Conservation (phyloP, 2,888 invertebrate genomes). For the Drosophila colorata region DNA sequence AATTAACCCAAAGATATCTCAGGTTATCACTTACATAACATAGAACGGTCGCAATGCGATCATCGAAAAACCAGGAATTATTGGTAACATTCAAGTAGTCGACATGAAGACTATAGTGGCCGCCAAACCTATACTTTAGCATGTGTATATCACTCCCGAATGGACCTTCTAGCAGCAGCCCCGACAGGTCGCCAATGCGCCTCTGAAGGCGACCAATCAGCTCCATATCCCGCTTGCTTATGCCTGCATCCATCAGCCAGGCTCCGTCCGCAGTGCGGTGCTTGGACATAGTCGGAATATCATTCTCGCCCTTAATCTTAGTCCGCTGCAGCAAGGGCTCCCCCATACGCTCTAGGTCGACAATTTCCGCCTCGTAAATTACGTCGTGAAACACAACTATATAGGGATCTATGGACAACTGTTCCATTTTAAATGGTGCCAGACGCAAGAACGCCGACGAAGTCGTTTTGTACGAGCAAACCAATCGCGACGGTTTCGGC, state of each 20-base stretch:
- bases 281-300: fast-evolving
- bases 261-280: conserved; percentile 13
- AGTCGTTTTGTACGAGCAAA: conserved; percentile 44
- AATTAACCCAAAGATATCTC: no score
- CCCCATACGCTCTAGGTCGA: background rate
- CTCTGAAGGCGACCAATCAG: conserved; percentile 3
- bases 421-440: conserved; percentile 57
- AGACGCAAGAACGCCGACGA: conserved; percentile 34
- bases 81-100: conserved; percentile 30
- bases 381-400: conserved; percentile 51
- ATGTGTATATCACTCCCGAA: background rate
- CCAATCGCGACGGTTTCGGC: conserved; percentile 10
- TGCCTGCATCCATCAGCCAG: conserved; percentile 3
- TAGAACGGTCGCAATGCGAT: conserved; percentile 16
- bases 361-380: conserved; percentile 21
- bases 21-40: conserved; percentile 50
- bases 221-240: fast-evolving
- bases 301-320: fast-evolving
- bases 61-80: background rate
- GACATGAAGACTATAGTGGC: conserved; percentile 23
- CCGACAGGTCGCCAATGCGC: conserved; percentile 37
- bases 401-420: conserved; percentile 41
- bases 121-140: conserved; percentile 50
- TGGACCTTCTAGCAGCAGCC: background rate
- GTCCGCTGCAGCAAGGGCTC: background rate